Evolutionary conservation across 2,888 invertebrate genomes (phyloP), one percentile per base, ranked within the genome.

Genomic region (Lissonota sp.): DNA sequence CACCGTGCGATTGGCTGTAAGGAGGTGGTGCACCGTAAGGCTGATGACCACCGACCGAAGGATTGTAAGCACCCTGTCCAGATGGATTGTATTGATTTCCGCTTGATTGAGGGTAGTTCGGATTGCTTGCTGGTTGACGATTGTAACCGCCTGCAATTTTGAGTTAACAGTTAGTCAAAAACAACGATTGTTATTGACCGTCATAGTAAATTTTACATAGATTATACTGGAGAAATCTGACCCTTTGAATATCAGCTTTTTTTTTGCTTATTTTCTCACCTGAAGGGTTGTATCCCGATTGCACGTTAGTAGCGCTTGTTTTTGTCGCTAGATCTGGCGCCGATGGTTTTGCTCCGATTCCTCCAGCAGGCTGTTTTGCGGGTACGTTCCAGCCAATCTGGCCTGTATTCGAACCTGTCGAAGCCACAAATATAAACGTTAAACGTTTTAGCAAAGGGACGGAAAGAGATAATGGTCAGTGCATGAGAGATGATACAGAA

Each of bases 381-480:
- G 89, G 90, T 8, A 90, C 86, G 14, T 90, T 91, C 92, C 92
- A 92, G 76, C 91, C 91, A 86, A 90, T 85, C 63, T 87, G 86
- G 75, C 84, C 81, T 4, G 90, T 86, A 16, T 76, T 84, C 0
- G 90, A 90, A 16, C 87, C 89, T 84, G 77, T 46, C 72, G 12
- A 49, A 57, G 42, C 26, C 26, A 26, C 26, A 78, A 58, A 14
- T 63, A 57, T 14, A 53, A 8, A 5, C 16, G 10, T 51, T 8
- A 58, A n/a, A 40, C 16, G 1, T 26, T 26, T 26, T 26, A 26
- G 26, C 42, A 12, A 37, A 0, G 12, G 16, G 37, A 26, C 42
- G 40, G 67, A 73, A 62, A 64, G 44, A 82, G 55, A 26, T 49
- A 76, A 37, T 58, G 49, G 64, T 64, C 40, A 37, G 51, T 75